Conservation (phyloP, 2,113 vertebrate genomes). For the human region GRCh38 chr20:51578501-51579000, state of each 20-base stretch:
- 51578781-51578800: background rate
- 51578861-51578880: fast-evolving
- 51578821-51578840: background rate
- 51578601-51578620: background rate
- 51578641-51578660: background rate
- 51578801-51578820: background rate
- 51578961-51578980: background rate
- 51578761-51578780: background rate
- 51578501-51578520: background rate
- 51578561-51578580: background rate
- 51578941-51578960: fast-evolving
- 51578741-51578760: background rate
- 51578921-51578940: background rate
- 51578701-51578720: background rate
- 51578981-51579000: fast-evolving
- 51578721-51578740: background rate
- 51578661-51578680: background rate
- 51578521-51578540: background rate
- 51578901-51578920: fast-evolving
- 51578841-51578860: background rate
- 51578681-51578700: background rate
- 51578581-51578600: background rate
- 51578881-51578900: fast-evolving
- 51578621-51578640: background rate
- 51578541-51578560: background rate